Evolutionary conservation across 2,797 vertebrate species (phyloP).

Genomic region (Myotis daubentonii): DNA sequence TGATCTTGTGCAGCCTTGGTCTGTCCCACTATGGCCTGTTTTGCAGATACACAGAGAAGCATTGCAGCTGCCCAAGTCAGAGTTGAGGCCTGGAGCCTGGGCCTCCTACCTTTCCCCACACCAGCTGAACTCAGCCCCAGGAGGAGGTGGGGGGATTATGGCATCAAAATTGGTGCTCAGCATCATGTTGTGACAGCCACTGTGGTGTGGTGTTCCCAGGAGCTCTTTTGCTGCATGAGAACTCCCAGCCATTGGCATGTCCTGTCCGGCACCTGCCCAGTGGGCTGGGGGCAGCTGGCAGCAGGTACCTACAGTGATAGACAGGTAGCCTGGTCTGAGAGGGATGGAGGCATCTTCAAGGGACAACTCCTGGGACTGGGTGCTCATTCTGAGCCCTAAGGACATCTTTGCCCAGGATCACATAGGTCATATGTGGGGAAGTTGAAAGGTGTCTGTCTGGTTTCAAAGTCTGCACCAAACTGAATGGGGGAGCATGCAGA

Average conservation of each 20-base stretch:
- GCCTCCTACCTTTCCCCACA: background rate
- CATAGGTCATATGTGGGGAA: background rate
- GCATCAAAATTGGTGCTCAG: background rate
- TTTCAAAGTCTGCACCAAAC: background rate
- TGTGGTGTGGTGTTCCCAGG: background rate
- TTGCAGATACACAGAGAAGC: slow-evolving; percentile 14
- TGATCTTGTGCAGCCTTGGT: background rate
- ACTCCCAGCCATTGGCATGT: background rate
- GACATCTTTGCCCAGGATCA: background rate
- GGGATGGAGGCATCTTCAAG: background rate
- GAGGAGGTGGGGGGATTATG: background rate
- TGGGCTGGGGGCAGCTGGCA: background rate
- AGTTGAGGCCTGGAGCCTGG: background rate
- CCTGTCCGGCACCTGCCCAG: background rate
- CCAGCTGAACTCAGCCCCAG: background rate
- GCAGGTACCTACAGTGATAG: background rate
- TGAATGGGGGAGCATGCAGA: background rate
- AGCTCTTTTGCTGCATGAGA: background rate
- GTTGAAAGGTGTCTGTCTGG: background rate
- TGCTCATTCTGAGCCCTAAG: background rate
- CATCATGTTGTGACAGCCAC: background rate
- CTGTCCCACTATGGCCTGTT: background rate
- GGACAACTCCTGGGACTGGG: background rate
- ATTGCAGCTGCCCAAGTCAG: background rate
- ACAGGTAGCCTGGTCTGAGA: background rate